Conservation (phyloP, 2,797 vertebrate genomes). For the Enteromius mattozi region DNA sequence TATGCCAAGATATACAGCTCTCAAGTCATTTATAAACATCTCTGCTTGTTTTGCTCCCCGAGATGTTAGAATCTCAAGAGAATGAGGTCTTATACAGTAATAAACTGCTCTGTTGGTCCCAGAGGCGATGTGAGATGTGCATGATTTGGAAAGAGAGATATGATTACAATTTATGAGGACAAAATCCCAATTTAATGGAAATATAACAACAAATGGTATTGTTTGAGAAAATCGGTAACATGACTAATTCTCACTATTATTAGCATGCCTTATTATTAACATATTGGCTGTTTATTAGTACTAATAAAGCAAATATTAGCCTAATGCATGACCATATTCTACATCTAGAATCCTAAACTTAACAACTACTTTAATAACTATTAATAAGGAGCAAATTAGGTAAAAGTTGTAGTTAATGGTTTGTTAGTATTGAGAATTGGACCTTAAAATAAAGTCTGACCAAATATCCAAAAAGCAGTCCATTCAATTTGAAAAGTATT, state of each 20-base stretch:
- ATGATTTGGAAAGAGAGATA: constrained; percentile 30
- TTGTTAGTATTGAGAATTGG: no score
- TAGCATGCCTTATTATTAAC: no score
- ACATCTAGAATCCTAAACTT: no score
- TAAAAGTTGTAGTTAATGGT: no score
- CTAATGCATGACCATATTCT: no score
- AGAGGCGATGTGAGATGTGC: background rate
- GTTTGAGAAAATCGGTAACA: background rate
- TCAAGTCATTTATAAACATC: constrained; percentile 58
- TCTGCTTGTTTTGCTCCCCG: constrained; percentile 36
- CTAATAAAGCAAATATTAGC: no score
- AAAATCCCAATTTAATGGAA: background rate
- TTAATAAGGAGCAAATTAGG: no score
- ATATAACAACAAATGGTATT: background rate
- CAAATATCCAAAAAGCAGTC: background rate
- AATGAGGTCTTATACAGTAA: constrained; percentile 44
- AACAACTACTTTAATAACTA: no score
- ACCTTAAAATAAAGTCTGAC: no score
- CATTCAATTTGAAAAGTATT: no score
- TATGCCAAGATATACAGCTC: constrained; percentile 63
- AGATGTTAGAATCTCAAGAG: constrained; percentile 60
- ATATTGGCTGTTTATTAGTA: no score
- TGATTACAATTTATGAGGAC: background rate
- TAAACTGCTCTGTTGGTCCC: constrained; percentile 46
- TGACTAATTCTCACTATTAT: no score